Evolutionary conservation across 2,888 invertebrate species (phyloP), one percentile per base, ranked within the genome.

Genomic region (Scaptomyza caliginosa): DNA sequence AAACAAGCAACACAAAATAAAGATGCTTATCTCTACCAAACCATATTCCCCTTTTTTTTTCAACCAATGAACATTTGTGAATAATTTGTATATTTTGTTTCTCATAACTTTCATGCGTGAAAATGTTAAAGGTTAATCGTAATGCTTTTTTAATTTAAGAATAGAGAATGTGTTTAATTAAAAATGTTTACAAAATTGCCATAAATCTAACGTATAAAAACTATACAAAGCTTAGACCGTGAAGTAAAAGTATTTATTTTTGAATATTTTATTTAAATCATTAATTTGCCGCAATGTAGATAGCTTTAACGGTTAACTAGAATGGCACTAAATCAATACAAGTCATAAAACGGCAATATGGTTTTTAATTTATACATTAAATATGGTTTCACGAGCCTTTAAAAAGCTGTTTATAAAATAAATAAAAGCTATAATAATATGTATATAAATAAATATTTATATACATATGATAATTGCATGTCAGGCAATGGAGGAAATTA

Each of bases 121-220:
- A 83, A 83, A 83, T 85, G 83, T 62, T 80, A 77, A 77, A 79
- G 83, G 85, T 85, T 77, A 85, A 77, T 82, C 77, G 77, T 75
- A 79, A 85, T 63, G 79, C 64, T 72, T 51, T 51, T 72, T 74
- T 67, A 76, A 70, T 67, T 64, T 34, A n/a, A 46, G 56, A 72
- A 63, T 56, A 43, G 40, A 48, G 51, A n/a, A 46, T 38, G 51
- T 24, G n/a, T n/a, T n/a, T n/a, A n/a, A n/a, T n/a, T 42, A 57
- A 30, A 13, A 54, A 50, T 24, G 49, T 39, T 8, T 40, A 46
- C 34, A 42, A 49, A 58, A 49, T 62, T 16, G 50, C 63, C 60
- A 60, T 54, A 57, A 65, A 46, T 74, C 58, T 24, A 50, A 45
- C 28, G 42, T 65, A 67, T 62, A 4, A 11, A 21, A 16, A 24